These are phyloP conservation scores for Dorcus hopei DNA, from an alignment of 2,888 invertebrate genomes.

Conservation along the genomic window DNA sequence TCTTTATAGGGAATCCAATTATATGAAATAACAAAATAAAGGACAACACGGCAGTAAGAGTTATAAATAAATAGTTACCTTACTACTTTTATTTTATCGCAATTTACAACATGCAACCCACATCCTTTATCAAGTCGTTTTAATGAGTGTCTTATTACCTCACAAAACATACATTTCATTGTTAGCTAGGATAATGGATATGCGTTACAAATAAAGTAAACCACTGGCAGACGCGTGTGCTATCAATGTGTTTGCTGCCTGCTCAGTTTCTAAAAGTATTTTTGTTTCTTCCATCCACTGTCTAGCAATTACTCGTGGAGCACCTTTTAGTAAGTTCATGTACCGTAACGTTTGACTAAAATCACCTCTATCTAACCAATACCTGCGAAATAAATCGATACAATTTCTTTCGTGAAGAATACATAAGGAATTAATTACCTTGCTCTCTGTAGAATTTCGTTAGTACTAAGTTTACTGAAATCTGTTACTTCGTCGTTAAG, in stretches of 20 bases:
- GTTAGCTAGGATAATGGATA: slow-evolving; percentile 10
- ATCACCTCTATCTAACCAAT: slow-evolving; percentile 86
- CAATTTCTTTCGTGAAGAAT: not conserved
- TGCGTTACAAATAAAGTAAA: slow-evolving; percentile 51
- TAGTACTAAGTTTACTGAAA: slow-evolving; percentile 74
- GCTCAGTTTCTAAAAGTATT: slow-evolving; percentile 81
- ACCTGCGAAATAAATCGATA: slow-evolving; percentile 52
- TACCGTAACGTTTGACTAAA: slow-evolving; percentile 81
- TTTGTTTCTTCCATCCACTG: slow-evolving; percentile 87
- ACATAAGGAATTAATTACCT: slow-evolving; percentile 54
- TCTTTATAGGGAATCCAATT: slow-evolving; percentile 8
- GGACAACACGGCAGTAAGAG: slow-evolving; percentile 14
- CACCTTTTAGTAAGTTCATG: slow-evolving; percentile 85
- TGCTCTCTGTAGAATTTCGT: slow-evolving; percentile 85
- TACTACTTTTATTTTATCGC: slow-evolving; percentile 15
- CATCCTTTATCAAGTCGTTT: slow-evolving; percentile 16
- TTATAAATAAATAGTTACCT: slow-evolving; percentile 14
- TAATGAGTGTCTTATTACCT: not conserved
- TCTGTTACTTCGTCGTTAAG: slow-evolving; percentile 71
- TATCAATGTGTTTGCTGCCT: slow-evolving; percentile 84
- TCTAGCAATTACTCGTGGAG: slow-evolving; percentile 75
- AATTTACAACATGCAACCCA: slow-evolving; percentile 16
- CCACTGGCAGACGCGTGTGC: slow-evolving; percentile 84
- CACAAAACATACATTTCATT: no score
- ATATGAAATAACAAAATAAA: slow-evolving; percentile 12